Evolutionary conservation across 2,888 invertebrate genomes (phyloP).

Genomic region (Malachius bipustulatus): DNA sequence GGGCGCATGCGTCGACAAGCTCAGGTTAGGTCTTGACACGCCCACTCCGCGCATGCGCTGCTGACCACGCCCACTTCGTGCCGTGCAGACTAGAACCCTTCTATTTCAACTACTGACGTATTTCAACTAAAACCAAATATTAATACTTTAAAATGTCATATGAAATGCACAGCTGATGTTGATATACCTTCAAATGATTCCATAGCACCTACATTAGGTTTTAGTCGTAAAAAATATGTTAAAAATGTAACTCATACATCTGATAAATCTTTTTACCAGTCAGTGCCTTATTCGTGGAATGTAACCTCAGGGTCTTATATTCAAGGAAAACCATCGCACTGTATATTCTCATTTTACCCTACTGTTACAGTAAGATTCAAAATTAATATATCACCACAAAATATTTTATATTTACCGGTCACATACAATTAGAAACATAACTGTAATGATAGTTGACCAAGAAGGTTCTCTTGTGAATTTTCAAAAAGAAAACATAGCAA

Average conservation of each 20-base stretch:
- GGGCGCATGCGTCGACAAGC: too few species aligned
- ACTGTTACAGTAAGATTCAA: conserved; percentile 4
- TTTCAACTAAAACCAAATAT: background rate
- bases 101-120: conserved; percentile 5
- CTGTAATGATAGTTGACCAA: background rate
- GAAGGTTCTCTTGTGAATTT: conserved; percentile 9
- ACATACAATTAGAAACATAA: conserved; percentile 7
- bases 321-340: background rate
- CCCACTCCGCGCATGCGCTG: too few species aligned
- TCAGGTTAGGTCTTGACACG: too few species aligned
- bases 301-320: background rate
- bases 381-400: conserved; percentile 7
- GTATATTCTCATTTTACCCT: conserved; percentile 2
- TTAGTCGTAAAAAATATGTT: background rate
- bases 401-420: conserved; percentile 9
- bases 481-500: conserved; percentile 5
- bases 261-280: background rate
- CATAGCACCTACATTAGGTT: background rate
- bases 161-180: background rate
- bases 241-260: background rate
- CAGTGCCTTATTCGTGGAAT: background rate
- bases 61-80: too few species aligned
- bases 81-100: too few species aligned
- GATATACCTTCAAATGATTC: background rate
- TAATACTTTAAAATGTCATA: background rate